Percentiles rank a stretch among this genome's conserved stretches.
Conservation (phyloP, 2,888 invertebrate genomes). For the Chrysolina americana region DNA sequence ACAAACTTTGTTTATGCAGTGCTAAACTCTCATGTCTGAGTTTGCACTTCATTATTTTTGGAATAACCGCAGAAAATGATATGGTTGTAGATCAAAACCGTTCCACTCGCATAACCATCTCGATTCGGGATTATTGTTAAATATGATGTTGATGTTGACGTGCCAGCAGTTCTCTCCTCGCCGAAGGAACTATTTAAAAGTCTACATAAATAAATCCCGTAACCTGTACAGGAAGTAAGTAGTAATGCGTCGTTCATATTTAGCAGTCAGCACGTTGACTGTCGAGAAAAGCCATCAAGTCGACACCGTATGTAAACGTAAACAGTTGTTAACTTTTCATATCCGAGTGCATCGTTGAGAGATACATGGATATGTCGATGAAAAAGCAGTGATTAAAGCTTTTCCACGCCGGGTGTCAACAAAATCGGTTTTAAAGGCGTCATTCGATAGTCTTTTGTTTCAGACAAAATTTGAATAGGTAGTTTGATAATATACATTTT, state of each 20-base stretch:
- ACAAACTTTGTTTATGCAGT: too few relatives aligned
- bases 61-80: background rate
- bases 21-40: too few relatives aligned
- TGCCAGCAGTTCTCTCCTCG: background rate
- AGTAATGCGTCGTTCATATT: constrained; percentile 16
- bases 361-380: background rate
- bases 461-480: too few relatives aligned
- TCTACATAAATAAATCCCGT: constrained; percentile 7
- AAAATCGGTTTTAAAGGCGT: too few relatives aligned
- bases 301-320: background rate
- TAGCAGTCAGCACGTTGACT: constrained; percentile 2
- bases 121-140: background rate
- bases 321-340: background rate
- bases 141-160: constrained; percentile 10
- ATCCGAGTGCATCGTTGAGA: background rate
- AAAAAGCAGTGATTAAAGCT: background rate
- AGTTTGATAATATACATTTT: constrained; percentile 93
- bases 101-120: background rate
- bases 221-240: constrained; percentile 22
- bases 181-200: constrained; percentile 11
- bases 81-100: background rate
- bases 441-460: too few relatives aligned
- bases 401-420: too few relatives aligned
- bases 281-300: constrained; percentile 7
- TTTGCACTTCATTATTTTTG: background rate